Base-by-base conservation (phyloP, 2,888 invertebrate genomes). In the Agyllia agylla region DNA sequence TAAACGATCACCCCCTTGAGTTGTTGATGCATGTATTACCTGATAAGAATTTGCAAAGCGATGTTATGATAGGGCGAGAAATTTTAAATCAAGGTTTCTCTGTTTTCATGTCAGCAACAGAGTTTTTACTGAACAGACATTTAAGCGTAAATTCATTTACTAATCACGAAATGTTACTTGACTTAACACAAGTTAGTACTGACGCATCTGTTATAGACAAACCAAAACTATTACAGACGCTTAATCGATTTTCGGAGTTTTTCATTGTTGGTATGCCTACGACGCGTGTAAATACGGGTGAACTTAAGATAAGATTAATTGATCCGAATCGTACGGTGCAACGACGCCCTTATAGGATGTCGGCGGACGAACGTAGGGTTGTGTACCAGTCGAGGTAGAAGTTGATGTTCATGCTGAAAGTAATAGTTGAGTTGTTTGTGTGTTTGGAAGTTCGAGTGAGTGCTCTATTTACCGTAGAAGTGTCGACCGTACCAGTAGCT, bases 1-100 rank as follows among this genome's bases (percentile, higher is more conserved):
- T 88, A 86, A 77, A 84, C 80, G 86, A 30, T 75, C 35, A 73
- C 30, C 20, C 11, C 49, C 8, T 86, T 3, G 81, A 91, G 77
- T 27, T 91, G 81, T 38, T 91, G 11, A 75, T 90, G 17, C 85
- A 89, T 57, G 85, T 90, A 30, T 70, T 92, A 20, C 86, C 90
- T 1, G 84, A 90, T 38, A 42, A 6, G 13, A 86, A 38, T 31
- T 42, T 91, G n/a, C 83, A 80, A 49, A 78, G 75, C 78, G 70
- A 85, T 20, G 80, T 90, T 13, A 79, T 89, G 82, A 35, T 90
- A 70, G 86, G 90, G 3, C 85, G 90, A 0, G 88, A 90, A 6
- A 73, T 88, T 35, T 70, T 88, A 79, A 86, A 73, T 31, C 24
- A 30, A 15, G 88, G 90, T 27, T 84, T 86, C 87, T 6, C 38